Base-by-base conservation (phyloP, 2,888 invertebrate species). In the Galerucella pusilla region DNA sequence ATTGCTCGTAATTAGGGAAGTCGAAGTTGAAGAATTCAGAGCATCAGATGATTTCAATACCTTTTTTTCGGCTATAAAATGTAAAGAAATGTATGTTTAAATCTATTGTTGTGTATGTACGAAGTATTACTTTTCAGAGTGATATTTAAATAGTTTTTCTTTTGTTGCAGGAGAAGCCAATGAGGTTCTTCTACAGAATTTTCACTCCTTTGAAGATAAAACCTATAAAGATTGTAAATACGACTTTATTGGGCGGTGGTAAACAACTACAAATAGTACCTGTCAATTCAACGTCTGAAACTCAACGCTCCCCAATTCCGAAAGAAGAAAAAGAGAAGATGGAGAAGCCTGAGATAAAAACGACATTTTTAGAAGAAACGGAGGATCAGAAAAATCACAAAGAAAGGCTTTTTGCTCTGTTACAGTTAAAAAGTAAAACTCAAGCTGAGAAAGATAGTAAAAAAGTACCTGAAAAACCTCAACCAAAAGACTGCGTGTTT, bases 131-230 rank as follows among this genome's bases (percentile, higher is more conserved):
- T 35, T 45, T 7, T 59, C 9, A 3, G 11, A 20, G 59, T 14
- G 25, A n/a, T 60, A 68, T 68, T 60, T 12, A 25, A 46, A 64
- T 16, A 6, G 1, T 63, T 65, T 68, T 68, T 65, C 28, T 72
- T 71, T 81, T 82, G 79, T 83, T 83, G 45, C 87, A 93, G 93
- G 88, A 89, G 63, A 90, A 90, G 71, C 93, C 93, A 14, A 90
- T 93, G 90, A 87, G 90, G 74, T 92, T 93, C 84, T 91, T 90
- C 85, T 93, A 92, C 85, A 89, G 91, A 63, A 91, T 93, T 78
- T 88, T 88, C 83, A 87, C 85, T 0, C 88, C 87, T 0, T 78
- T 86, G 80, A 87, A 87, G 78, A 84, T 88, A 49, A 83, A 84
- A 77, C 88, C 87, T 3, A 87, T 88, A 75, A 86, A 85, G 80